phyloP scores from a whole-genome alignment of 37 sponge, comb jelly and placozoan genomes.

The Hexactinellida sp. region DNA sequence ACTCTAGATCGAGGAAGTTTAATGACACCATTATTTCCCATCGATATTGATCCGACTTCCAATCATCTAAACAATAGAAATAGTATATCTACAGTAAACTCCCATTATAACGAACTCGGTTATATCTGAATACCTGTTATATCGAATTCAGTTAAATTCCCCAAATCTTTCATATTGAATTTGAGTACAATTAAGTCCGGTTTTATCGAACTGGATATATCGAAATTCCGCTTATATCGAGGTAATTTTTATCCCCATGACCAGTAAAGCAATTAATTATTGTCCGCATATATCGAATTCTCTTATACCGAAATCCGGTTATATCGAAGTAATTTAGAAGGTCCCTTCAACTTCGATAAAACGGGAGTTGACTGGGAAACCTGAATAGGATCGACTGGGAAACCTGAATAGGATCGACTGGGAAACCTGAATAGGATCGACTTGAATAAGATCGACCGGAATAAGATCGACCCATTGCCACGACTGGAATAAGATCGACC shows the following conservation, averaged over 20 bases:
- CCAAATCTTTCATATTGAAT: too few relatives aligned
- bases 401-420: too few relatives aligned
- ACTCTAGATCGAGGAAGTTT: too few relatives aligned
- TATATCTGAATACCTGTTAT: neutral
- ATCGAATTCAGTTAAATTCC: neutral
- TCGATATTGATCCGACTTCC: neutral
- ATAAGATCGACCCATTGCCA: too few relatives aligned
- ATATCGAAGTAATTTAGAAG: too few relatives aligned
- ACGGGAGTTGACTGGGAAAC: too few relatives aligned
- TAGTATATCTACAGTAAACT: neutral
- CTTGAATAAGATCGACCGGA: too few relatives aligned
- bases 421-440: too few relatives aligned
- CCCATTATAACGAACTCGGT: neutral
- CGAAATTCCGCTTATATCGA: neutral
- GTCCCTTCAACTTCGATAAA: too few relatives aligned
- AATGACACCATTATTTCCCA: too few relatives aligned
- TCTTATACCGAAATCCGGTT: neutral
- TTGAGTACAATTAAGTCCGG: neutral
- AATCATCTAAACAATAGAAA: neutral
- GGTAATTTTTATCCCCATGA: neutral
- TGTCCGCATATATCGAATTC: neutral
- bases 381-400: too few relatives aligned
- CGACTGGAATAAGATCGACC: too few relatives aligned
- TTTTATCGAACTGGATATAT: neutral
- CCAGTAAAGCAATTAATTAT: neutral